These are phyloP conservation scores for Siniperca scherzeri DNA, from an alignment of 2,797 vertebrate genomes.

Conservation along the genomic window DNA sequence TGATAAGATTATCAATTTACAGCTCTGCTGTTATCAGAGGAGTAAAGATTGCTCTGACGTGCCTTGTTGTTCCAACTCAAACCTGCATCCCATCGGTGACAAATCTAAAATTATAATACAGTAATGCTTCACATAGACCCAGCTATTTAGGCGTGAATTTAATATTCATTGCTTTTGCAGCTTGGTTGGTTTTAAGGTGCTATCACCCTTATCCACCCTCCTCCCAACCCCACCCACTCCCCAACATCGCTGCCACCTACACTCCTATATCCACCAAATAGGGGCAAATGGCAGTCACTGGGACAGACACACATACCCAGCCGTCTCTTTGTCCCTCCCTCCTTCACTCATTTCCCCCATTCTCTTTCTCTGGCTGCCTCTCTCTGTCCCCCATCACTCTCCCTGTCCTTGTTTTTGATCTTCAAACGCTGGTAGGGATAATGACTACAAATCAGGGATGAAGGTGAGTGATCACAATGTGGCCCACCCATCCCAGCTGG, in stretches of 20 bases:
- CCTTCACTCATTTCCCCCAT: slow-evolving; percentile 74
- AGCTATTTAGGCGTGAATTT: slow-evolving; percentile 88
- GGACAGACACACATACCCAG: slow-evolving; percentile 71
- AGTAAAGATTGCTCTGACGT: slow-evolving; percentile 72
- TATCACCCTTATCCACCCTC: slow-evolving; percentile 86
- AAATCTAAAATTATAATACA: slow-evolving; percentile 89
- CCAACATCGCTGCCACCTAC: slow-evolving; percentile 77
- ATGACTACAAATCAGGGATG: slow-evolving; percentile 90
- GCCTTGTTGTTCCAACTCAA: slow-evolving; percentile 83
- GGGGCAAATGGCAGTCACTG: slow-evolving; percentile 79
- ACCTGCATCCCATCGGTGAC: slow-evolving; percentile 83
- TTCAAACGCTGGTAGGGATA: slow-evolving; percentile 88
- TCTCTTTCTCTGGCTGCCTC: slow-evolving; percentile 77
- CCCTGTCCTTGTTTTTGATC: slow-evolving; percentile 89
- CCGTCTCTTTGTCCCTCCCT: slow-evolving; percentile 79
- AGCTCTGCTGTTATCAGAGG: slow-evolving; percentile 68
- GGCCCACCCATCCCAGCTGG: slow-evolving; percentile 89
- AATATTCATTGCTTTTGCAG: slow-evolving; percentile 90
- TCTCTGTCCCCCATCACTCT: slow-evolving; percentile 85
- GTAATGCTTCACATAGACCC: slow-evolving; percentile 86
- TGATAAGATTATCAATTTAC: slow-evolving; percentile 73
- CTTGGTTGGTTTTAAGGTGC: slow-evolving; percentile 89
- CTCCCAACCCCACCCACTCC: slow-evolving; percentile 83
- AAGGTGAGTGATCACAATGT: slow-evolving; percentile 89
- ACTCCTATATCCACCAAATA: slow-evolving; percentile 77